These are phyloP conservation scores for Carapus acus DNA, from an alignment of 2,797 vertebrate genomes.

Conservation along the genomic window DNA sequence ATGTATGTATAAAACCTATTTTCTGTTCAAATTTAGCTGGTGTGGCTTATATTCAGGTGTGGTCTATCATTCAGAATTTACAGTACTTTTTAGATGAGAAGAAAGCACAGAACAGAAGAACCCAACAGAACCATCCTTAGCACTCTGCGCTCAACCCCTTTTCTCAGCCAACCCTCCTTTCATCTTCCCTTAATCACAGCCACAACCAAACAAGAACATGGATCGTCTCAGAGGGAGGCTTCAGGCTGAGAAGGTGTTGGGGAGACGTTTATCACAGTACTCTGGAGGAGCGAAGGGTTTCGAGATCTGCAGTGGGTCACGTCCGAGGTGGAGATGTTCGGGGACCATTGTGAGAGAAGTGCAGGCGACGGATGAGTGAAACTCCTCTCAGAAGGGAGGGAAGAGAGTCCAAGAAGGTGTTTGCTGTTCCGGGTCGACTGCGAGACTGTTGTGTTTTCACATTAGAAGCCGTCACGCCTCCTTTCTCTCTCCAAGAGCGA, in stretches of 20 bases:
- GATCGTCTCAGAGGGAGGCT: constrained; percentile 63
- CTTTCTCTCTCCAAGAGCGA: constrained; percentile 3
- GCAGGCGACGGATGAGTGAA: constrained; percentile 20
- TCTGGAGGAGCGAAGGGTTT: constrained; percentile 35
- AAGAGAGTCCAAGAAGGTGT: background rate
- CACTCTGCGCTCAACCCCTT: too few relatives aligned
- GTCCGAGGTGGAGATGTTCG: constrained; percentile 40
- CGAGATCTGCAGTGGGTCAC: constrained; percentile 45
- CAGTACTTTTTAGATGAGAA: too few relatives aligned
- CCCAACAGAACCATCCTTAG: too few relatives aligned
- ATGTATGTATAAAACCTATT: too few relatives aligned
- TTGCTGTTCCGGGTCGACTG: constrained; percentile 3
- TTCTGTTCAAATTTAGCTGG: too few relatives aligned
- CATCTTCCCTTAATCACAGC: too few relatives aligned
- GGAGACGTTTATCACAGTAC: constrained; percentile 61
- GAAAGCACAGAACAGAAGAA: too few relatives aligned
- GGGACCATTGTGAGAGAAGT: constrained; percentile 17
- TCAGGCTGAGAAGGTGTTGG: constrained; percentile 56
- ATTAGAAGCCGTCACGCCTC: background rate
- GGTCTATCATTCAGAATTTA: too few relatives aligned
- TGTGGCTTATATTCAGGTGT: too few relatives aligned
- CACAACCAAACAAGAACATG: constrained; percentile 48
- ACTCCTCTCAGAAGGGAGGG: constrained; percentile 4
- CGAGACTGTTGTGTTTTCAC: constrained; percentile 2
- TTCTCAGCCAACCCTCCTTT: too few relatives aligned